Conservation (phyloP, 2,113 vertebrate species). For the Chascanopsetta lugubris region DNA sequence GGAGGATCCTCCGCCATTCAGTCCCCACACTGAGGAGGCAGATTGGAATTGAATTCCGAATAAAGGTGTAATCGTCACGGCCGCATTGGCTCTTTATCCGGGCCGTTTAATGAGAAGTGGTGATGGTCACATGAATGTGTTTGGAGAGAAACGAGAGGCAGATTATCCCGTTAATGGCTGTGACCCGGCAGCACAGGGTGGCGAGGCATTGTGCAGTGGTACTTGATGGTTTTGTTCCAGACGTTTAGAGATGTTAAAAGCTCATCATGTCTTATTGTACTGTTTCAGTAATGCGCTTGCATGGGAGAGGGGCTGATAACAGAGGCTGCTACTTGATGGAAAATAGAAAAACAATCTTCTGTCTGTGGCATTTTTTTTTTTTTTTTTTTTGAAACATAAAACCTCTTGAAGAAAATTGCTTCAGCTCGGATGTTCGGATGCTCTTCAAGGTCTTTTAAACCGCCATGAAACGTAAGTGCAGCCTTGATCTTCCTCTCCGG, state of each 20-base stretch:
- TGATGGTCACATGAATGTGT: conserved; percentile 22
- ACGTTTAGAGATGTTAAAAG: conserved; percentile 32
- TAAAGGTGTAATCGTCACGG: neutral
- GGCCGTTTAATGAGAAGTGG: conserved; percentile 7
- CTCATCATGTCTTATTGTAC: conserved; percentile 13
- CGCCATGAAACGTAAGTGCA: conserved; percentile 9
- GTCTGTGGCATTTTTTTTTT: neutral
- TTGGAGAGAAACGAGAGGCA: conserved; percentile 22
- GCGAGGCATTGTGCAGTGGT: conserved; percentile 19
- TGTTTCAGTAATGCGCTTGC: neutral
- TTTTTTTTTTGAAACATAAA: neutral
- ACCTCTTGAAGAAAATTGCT: neutral
- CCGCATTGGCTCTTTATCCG: conserved; percentile 6
- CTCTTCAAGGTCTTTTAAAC: conserved; percentile 30
- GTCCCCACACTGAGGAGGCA: neutral
- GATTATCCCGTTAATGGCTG: conserved; percentile 28
- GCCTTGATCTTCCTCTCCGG: conserved; percentile 9
- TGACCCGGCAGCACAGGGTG: conserved; percentile 1
- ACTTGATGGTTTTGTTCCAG: conserved; percentile 29
- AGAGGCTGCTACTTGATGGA: conserved; percentile 5
- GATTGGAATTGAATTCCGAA: neutral
- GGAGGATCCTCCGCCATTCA: neutral
- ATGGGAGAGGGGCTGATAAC: conserved; percentile 5
- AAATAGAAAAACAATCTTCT: conserved; percentile 19
- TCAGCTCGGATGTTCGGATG: conserved; percentile 8